Conservation (phyloP, 2,113 vertebrate genomes). For the Pseudorhombus dupliciocellatus region DNA sequence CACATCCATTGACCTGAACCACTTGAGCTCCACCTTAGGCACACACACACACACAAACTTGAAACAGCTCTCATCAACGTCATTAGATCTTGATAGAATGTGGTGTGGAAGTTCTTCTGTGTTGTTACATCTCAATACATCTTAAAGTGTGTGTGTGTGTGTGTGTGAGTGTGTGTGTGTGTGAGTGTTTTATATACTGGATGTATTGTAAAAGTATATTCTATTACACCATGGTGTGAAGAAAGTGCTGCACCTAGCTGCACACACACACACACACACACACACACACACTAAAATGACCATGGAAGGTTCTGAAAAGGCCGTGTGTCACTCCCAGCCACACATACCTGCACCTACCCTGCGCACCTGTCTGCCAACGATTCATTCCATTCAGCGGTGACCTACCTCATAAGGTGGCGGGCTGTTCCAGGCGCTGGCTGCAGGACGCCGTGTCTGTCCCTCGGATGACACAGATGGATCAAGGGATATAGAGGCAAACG, state of each 20-base stretch:
- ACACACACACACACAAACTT: background rate
- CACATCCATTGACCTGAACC: background rate
- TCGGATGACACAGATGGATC: constrained; percentile 21
- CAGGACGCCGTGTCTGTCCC: background rate
- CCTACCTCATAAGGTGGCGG: constrained; percentile 44
- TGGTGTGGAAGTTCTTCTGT: background rate
- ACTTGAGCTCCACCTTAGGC: too few species aligned
- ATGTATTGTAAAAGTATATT: background rate
- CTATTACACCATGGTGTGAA: background rate
- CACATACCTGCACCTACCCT: constrained; percentile 5
- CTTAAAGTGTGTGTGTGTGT: too few species aligned
- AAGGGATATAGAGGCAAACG: constrained; percentile 13
- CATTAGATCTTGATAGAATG: background rate
- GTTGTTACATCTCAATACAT: background rate
- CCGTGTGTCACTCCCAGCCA: background rate
- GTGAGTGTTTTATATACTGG: too few species aligned
- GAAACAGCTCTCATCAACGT: background rate
- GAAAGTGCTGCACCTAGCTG: background rate
- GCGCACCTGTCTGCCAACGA: constrained; percentile 18
- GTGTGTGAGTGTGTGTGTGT: too few species aligned
- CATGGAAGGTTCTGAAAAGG: background rate
- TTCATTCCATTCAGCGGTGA: constrained; percentile 18
- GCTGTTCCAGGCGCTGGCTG: background rate
- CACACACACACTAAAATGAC: constrained; percentile 2
- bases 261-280: constrained; percentile 30